Evolutionary conservation across 2,888 invertebrate species (phyloP), one percentile per base, ranked within the genome.

Genomic region (Phalera bucephala): DNA sequence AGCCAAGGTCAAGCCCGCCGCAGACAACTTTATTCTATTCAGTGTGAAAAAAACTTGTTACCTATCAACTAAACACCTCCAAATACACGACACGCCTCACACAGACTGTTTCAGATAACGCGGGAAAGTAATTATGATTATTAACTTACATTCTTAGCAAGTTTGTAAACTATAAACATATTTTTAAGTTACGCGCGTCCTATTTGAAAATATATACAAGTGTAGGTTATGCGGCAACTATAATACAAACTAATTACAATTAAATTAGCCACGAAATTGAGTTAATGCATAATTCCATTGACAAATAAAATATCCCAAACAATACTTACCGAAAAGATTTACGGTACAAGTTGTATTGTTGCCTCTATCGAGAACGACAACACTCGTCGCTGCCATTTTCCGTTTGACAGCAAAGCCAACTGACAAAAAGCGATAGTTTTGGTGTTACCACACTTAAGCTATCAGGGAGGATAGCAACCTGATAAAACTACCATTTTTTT

Each of bases 331-430:
- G 91, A 97, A 97, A 89, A 97, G 93, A 93, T 98, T 97, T 86
- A 98, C 96, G 77, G 97, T 97, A 91, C 97, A 97, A 83, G 97
- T 97, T 85, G 97, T 97, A 91, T 97, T 97, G 92, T 97, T 97
- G 88, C 97, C 97, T 87, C 97, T 93, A 91, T 97, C 97, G 79
- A 96, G 93, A 78, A 97, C 96, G 89, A 97, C 97, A 91, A 97
- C 97, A 93, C 96, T 96, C 81, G 97, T 96, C 91, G 96, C 96
- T 93, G 93, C 92, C 92, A 92, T 92, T 92, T 91, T 91, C 79
- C 80, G 79, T 85, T 90, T 90, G 89, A 89, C 89, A 87, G 84
- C 78, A 56, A 83, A 80, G 74, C 79, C 52, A 80, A 81, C 82
- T 80, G 81, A 78, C 80, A 82, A 79, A 72, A 64, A 54, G 52